A percentile compares a stretch with the other conserved stretches of the same genome.
Conservation (phyloP, 2,888 invertebrate genomes). For the Mesopsocus fuscifrons region DNA sequence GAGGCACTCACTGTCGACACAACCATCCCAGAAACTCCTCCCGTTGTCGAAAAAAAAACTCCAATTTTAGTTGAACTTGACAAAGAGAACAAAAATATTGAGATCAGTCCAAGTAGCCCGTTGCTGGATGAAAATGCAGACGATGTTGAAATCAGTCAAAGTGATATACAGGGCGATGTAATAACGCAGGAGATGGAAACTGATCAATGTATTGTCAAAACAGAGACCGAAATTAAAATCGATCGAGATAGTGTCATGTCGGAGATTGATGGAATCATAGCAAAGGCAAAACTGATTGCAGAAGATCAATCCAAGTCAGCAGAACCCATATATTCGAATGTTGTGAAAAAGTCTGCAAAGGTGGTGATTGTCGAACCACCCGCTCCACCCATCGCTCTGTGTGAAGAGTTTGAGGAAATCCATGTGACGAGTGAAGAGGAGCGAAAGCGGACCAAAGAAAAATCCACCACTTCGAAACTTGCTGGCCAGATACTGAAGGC, state of each 20-base stretch:
- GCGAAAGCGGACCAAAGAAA: background rate
- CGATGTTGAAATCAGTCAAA: too few species aligned
- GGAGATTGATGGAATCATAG: background rate
- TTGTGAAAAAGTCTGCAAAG: constrained; percentile 2
- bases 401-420: constrained; percentile 3
- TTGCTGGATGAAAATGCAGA: too few species aligned
- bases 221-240: too few species aligned
- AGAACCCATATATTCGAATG: constrained; percentile 7
- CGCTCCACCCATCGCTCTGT: background rate
- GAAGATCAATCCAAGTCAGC: background rate
- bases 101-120: too few species aligned
- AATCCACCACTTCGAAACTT: background rate
- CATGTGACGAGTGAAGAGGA: constrained; percentile 3
- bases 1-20: background rate
- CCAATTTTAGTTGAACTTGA: constrained; percentile 1
- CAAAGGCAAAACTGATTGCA: background rate
- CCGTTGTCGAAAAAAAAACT: constrained; percentile 2
- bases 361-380: background rate
- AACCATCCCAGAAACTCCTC: background rate
- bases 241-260: constrained; percentile 1
- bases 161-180: too few species aligned
- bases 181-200: too few species aligned
- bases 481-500: constrained; percentile 5
- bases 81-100: too few species aligned
- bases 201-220: too few species aligned